phyloP scores from a whole-genome alignment of 2,113 vertebrate species.

The Potamarius usumacintae region DNA sequence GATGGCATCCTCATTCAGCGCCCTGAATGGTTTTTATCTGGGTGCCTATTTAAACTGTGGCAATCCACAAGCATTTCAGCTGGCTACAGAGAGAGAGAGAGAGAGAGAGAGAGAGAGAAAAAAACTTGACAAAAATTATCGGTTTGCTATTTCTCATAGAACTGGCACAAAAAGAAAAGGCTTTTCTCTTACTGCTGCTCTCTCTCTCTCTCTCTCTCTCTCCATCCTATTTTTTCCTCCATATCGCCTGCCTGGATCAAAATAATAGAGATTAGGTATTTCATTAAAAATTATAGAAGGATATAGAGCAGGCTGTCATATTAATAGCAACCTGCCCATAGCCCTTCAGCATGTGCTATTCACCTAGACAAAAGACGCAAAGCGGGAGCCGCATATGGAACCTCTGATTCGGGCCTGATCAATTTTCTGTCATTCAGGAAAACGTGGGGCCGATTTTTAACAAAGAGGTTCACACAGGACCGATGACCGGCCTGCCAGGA shows the following conservation, averaged over 20 bases:
- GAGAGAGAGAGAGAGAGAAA: conserved; percentile 43
- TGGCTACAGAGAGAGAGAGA: conserved; percentile 75
- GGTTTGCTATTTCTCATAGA: conserved; percentile 98
- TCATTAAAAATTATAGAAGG: conserved; percentile 95
- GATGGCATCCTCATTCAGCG: conserved; percentile 99
- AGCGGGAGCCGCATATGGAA: conserved; percentile 83
- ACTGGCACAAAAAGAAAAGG: conserved; percentile 93
- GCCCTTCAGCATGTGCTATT: conserved; percentile 86
- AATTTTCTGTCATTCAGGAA: conserved; percentile 88
- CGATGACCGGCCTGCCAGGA: conserved; percentile 83
- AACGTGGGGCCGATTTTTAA: conserved; percentile 79
- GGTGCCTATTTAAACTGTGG: conserved; percentile 98
- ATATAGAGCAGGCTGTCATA: conserved; percentile 92
- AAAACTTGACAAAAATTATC: conserved; percentile 99
- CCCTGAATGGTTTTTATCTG: conserved; percentile 98
- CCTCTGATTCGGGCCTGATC: conserved; percentile 90
- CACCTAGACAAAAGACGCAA: conserved; percentile 85
- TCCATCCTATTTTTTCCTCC: conserved; percentile 60
- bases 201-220: conserved; percentile 43
- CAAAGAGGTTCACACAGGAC: conserved; percentile 84
- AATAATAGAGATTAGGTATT: conserved; percentile 95
- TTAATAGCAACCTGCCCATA: conserved; percentile 90
- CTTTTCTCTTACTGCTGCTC: conserved; percentile 67
- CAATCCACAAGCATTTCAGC: conserved; percentile 97
- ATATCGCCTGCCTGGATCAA: conserved; percentile 91